phyloP scores from a whole-genome alignment of 2,888 invertebrate species.

The Ophion costatus region DNA sequence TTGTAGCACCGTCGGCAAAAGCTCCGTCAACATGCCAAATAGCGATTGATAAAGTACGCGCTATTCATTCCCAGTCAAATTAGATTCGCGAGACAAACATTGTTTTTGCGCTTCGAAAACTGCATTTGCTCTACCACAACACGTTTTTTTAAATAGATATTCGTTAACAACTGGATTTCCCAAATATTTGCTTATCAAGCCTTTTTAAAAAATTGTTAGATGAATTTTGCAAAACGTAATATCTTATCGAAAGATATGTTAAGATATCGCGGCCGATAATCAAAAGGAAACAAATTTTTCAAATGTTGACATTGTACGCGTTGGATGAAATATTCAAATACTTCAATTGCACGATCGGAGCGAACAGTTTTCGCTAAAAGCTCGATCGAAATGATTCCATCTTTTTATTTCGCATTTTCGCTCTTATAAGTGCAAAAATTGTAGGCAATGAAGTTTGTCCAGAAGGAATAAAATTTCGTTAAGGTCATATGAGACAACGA shows the following conservation, averaged over 20 bases:
- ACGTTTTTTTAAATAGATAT: background rate
- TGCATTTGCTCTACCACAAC: background rate
- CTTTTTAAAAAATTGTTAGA: background rate
- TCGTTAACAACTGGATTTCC: background rate
- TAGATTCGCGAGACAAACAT: background rate
- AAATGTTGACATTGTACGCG: too few relatives aligned
- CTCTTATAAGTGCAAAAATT: too few relatives aligned
- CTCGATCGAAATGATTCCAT: background rate
- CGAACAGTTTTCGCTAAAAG: too few relatives aligned
- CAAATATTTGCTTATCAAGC: background rate
- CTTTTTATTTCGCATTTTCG: background rate
- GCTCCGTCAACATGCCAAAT: conserved; percentile 63
- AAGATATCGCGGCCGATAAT: too few relatives aligned
- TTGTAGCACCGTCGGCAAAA: conserved; percentile 73
- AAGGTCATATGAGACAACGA: background rate
- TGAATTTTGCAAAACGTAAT: background rate
- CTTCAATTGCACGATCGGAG: too few relatives aligned
- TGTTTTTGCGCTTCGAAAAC: background rate
- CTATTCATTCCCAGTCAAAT: conserved; percentile 5
- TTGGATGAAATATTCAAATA: too few relatives aligned
- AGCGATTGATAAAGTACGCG: conserved; percentile 43
- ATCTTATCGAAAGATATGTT: too few relatives aligned
- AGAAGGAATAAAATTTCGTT: background rate
- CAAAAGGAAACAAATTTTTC: too few relatives aligned
- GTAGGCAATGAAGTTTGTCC: too few relatives aligned